Percentiles rank a stretch among this genome's conserved stretches.
Conservation (phyloP, 1,140 invertebrate genomes). For the Ceratina japonica region DNA sequence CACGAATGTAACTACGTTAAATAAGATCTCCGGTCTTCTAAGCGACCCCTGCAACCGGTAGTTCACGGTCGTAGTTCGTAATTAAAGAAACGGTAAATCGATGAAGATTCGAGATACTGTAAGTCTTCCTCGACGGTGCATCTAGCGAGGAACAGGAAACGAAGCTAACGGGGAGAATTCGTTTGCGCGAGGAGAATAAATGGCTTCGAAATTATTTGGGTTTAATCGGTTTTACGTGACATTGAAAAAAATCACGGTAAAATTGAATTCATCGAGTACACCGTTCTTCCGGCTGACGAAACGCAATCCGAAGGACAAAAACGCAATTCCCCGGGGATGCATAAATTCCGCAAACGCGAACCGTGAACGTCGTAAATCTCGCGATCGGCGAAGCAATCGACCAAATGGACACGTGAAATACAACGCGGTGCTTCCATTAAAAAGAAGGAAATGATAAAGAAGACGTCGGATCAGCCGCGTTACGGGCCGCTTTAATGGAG, state of each 20-base stretch:
- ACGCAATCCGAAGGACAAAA: conserved; percentile 12
- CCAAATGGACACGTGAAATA: conserved; percentile 48
- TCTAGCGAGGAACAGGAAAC: neutral
- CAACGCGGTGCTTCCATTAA: conserved; percentile 41
- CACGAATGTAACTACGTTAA: neutral
- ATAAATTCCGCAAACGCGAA: conserved; percentile 36
- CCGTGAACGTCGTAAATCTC: conserved; percentile 36
- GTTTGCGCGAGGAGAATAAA: neutral
- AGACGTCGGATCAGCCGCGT: conserved; percentile 25
- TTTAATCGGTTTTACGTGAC: neutral
- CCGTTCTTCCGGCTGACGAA: conserved; percentile 10
- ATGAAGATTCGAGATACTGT: conserved; percentile 52
- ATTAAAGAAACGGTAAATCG: conserved; percentile 69
- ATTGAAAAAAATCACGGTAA: neutral
- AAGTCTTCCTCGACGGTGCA: neutral
- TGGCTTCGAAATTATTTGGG: neutral
- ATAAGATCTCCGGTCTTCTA: neutral
- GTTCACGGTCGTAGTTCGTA: conserved; percentile 55
- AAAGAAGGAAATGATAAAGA: conserved; percentile 47
- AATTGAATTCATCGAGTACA: conserved; percentile 20
- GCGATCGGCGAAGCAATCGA: conserved; percentile 42
- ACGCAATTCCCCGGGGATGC: conserved; percentile 12
- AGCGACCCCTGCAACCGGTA: neutral
- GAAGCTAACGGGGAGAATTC: neutral
- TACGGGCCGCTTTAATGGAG: conserved; percentile 36